phyloP scores from a whole-genome alignment of 2,888 invertebrate species.

The Pharmacophagus antenor region DNA sequence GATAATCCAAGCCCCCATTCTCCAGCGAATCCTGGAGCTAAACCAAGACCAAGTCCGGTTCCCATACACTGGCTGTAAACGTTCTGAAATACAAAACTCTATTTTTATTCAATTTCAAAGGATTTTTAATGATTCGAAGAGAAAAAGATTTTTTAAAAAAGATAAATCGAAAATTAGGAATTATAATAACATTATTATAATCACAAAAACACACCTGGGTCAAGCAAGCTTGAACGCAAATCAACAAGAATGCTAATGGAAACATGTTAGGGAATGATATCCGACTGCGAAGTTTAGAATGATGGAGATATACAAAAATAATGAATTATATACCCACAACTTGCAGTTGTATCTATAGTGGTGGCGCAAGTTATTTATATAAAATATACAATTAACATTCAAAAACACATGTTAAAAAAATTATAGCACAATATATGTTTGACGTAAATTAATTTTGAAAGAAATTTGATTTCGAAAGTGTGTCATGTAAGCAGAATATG shows the following conservation, averaged over 20 bases:
- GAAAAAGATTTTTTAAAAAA: background rate
- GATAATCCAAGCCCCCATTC: conserved; percentile 11
- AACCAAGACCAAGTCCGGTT: conserved; percentile 7
- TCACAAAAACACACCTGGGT: conserved; percentile 43
- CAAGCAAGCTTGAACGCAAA: conserved; percentile 51
- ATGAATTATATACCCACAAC: conserved; percentile 10
- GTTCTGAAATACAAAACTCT: conserved; percentile 2
- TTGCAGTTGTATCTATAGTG: background rate
- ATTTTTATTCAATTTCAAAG: background rate
- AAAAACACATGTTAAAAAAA: too few species aligned
- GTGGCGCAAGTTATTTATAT: too few species aligned
- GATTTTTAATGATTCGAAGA: background rate
- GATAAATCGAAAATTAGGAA: background rate
- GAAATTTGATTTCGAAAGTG: too few species aligned
- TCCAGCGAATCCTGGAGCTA: background rate
- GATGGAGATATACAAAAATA: background rate
- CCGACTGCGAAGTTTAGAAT: conserved; percentile 15
- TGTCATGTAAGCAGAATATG: too few species aligned
- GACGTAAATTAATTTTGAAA: too few species aligned
- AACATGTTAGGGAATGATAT: conserved; percentile 40
- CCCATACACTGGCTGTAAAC: conserved; percentile 7
- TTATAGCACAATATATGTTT: too few species aligned
- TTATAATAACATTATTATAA: too few species aligned
- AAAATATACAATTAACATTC: background rate
- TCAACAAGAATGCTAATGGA: conserved; percentile 40